Base-by-base conservation (phyloP, 2,888 invertebrate species). In the Ophion obscuratus region DNA sequence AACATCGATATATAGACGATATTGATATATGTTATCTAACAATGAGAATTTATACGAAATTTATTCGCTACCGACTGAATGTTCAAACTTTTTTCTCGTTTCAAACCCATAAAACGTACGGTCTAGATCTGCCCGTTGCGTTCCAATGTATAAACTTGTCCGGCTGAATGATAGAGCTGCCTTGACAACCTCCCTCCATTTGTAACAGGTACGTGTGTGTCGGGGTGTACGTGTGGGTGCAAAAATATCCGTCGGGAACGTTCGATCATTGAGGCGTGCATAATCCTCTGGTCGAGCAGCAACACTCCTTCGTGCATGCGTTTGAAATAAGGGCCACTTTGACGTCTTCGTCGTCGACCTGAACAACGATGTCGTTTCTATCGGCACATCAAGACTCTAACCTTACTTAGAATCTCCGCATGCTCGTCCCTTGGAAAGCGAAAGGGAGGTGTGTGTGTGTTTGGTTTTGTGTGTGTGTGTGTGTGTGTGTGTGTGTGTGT, bases 321-420 rank as follows among this genome's bases (percentile, higher is more conserved):
- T 31, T 73, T 61, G 67, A 78, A 83, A 78, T 78, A 77, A 73
- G 73, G 44, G 27, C 20, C 66, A 59, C 36, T 40, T 67, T 53
- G 44, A 47, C 47, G 83, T 74, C 47, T 40, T 59, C 27, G 68
- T 59, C 40, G 47, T 62, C 44, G 27, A 9, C 53, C 24, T n/a
- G 71, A 27, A 71, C 64, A 24, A 57, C 66, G 44, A 57, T 20
- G 66, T 59, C 67, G 31, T 53, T 44, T 31, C 71, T 31, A 76
- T 79, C 73, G 44, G 27, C 70, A 47, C 64, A 57, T 66, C 73
- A 66, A 78, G 44, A 64, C 61, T 79, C 68, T 36, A 47, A 36
- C 83, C 83, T 79, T 83, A 79, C 79, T 83, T 74, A 79, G 83
- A 67, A 62, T 75, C 74, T 24, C 27, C 77, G 44, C 44, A 24